phyloP scores from a whole-genome alignment of 2,797 vertebrate genomes.

The Fratercula arctica region DNA sequence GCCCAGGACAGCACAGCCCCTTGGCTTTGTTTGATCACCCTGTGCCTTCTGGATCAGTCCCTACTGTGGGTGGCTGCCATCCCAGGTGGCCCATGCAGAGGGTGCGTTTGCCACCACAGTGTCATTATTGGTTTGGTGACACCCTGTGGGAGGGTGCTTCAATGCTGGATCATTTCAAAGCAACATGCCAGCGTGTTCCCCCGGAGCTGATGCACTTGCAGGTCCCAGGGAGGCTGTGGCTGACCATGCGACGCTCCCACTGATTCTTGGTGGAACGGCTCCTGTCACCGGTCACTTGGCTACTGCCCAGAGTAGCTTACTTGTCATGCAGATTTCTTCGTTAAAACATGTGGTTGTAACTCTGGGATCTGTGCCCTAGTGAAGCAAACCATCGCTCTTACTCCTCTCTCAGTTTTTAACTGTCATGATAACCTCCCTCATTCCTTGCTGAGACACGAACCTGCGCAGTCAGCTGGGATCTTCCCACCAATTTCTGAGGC shows the following conservation, averaged over 20 bases:
- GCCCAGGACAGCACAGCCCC: background rate
- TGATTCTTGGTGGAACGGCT: background rate
- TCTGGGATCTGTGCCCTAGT: background rate
- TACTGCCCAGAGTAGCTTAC: background rate
- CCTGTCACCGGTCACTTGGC: background rate
- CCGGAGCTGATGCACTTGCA: background rate
- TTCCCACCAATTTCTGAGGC: background rate
- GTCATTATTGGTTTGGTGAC: background rate
- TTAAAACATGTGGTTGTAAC: background rate
- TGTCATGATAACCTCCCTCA: background rate
- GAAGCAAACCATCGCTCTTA: background rate
- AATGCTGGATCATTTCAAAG: background rate
- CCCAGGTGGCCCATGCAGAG: background rate
- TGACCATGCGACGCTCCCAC: fast-evolving
- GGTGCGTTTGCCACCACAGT: fast-evolving
- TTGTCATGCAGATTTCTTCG: background rate
- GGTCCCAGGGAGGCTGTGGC: background rate
- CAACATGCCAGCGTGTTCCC: fast-evolving
- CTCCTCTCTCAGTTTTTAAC: background rate
- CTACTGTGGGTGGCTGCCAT: background rate
- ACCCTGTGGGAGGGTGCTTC: background rate
- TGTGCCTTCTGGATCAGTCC: too few relatives aligned
- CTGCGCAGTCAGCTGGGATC: background rate
- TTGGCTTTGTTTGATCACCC: background rate
- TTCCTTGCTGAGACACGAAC: background rate